A percentile compares a stretch with the other conserved stretches of the same genome.
Conservation (phyloP, 2,113 vertebrate species). For the Calyptommatus sinebrachiatus region DNA sequence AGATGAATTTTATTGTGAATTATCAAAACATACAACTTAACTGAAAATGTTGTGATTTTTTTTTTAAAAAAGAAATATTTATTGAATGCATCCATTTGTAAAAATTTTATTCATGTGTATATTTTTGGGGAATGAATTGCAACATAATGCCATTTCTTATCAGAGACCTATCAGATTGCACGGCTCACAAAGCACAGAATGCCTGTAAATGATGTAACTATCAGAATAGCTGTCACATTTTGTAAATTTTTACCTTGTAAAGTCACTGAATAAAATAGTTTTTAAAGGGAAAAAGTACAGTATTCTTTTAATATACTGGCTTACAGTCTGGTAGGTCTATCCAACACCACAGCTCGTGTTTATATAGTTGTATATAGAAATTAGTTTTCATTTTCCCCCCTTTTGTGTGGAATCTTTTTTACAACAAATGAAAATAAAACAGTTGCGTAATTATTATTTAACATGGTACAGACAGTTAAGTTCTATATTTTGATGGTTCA, state of each 20-base stretch:
- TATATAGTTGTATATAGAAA: constrained; percentile 83
- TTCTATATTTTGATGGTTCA: constrained; percentile 86
- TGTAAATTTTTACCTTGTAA: constrained; percentile 99
- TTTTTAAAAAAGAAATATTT: constrained; percentile 73
- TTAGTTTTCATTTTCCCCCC: constrained; percentile 70
- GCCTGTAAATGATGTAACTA: constrained; percentile 96
- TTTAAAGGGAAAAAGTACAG: constrained; percentile 92
- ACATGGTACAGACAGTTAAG: constrained; percentile 75
- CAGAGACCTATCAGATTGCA: constrained; percentile 79
- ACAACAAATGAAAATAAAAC: constrained; percentile 73
- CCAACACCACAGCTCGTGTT: constrained; percentile 77
- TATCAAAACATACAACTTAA: constrained; percentile 87
- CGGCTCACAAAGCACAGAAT: constrained; percentile 88
- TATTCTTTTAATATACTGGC: constrained; percentile 97
- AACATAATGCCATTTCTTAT: constrained; percentile 73
- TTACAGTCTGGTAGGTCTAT: constrained; percentile 88
- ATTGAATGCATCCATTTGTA: constrained; percentile 85
- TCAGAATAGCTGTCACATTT: constrained; percentile 94
- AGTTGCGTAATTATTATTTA: constrained; percentile 78
- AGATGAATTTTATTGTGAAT: constrained; percentile 72
- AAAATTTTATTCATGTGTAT: constrained; percentile 84
- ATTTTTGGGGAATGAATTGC: constrained; percentile 77
- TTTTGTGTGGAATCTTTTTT: constrained; percentile 74
- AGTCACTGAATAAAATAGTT: constrained; percentile 92
- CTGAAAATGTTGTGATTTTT: constrained; percentile 78